Conservation (phyloP, 1,140 invertebrate species). For the Vollenhovia emeryi region DNA sequence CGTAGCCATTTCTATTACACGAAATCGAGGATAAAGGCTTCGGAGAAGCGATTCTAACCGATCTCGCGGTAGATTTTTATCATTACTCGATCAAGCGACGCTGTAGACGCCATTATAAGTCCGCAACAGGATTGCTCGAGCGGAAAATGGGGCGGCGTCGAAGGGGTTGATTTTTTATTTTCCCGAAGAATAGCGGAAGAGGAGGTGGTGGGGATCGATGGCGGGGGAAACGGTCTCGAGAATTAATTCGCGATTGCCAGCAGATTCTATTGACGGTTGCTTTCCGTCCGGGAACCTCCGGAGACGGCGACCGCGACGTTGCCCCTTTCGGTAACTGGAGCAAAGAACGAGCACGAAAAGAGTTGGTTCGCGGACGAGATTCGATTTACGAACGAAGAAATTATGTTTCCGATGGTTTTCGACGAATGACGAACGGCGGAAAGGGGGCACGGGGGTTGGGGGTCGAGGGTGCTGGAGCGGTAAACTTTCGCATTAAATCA, state of each 20-base stretch:
- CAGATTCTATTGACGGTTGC: conserved; percentile 35
- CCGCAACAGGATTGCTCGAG: conserved; percentile 14
- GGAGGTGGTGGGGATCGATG: not conserved
- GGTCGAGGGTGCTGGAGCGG: too few relatives aligned
- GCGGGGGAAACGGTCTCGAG: not conserved
- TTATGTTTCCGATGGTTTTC: conserved; percentile 15
- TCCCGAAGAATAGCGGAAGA: not conserved
- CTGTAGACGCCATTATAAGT: conserved; percentile 23
- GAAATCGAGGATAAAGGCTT: not conserved
- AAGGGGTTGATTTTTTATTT: conserved; percentile 41
- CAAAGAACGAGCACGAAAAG: conserved; percentile 9
- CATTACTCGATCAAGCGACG: conserved; percentile 29
- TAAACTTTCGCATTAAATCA: not conserved
- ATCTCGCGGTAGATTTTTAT: conserved; percentile 20
- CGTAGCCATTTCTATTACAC: not conserved
- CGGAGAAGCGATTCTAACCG: conserved; percentile 1
- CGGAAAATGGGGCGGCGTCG: not conserved
- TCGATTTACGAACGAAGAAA: not conserved
- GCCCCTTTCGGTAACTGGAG: conserved; percentile 12
- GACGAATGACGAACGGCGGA: not conserved
- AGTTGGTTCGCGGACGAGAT: not conserved
- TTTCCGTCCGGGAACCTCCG: not conserved
- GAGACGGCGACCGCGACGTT: conserved; percentile 14
- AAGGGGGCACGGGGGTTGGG: too few relatives aligned
- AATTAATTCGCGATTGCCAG: conserved; percentile 52